Evolutionary conservation across 2,113 vertebrate species (phyloP), one percentile per base, ranked within the genome.

Genomic region (Corythornis madagascariensis): DNA sequence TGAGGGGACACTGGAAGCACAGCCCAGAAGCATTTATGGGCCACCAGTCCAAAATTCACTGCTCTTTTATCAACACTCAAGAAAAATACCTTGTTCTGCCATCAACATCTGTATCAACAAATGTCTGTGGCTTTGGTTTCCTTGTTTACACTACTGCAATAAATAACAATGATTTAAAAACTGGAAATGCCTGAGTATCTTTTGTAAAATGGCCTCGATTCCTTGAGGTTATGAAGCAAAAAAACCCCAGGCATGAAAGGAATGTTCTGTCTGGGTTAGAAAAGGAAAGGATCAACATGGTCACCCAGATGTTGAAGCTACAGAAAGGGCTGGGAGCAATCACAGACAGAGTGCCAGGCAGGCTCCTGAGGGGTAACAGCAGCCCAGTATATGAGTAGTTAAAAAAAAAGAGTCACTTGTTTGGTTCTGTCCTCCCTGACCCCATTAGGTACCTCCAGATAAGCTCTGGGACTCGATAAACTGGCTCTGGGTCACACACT

Each of bases 91-190:
- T 64, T 73, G 26, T 33, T 73, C 56, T 87, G 59, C 52, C 71
- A 31, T 52, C 71, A 38, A 38, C 38, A 38, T 38, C 38, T 38
- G 38, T 53, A 88, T 33, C 69, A 66, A 16, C 69, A 66, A 33
- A 80, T 40, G 17, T 73, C 70, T 80, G 90, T 59, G 75, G 56
- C 61, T 96, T 88, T 60, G 60, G 69, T 43, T 95, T 91, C 72
- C 79, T 88, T 94, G 72, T 77, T 95, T 86, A 79, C 1, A 25
- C 75, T 66, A 38, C 31, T 52, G 40, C 60, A 86, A 64, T 31
- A 86, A 88, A 63, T 40, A 80, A 67, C 42, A 86, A 66, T 19
- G 7, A 45, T 45, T 80, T 95, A 56, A 83, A 85, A 83, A 20
- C 43, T 73, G 60, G 26, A 88, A 86, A 79, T 56, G 52, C 45